A percentile compares a stretch with the other conserved stretches of the same genome.
These are phyloP conservation scores for Delichon dasypus DNA, from an alignment of 2,797 vertebrate species.

Conservation along the genomic window DNA sequence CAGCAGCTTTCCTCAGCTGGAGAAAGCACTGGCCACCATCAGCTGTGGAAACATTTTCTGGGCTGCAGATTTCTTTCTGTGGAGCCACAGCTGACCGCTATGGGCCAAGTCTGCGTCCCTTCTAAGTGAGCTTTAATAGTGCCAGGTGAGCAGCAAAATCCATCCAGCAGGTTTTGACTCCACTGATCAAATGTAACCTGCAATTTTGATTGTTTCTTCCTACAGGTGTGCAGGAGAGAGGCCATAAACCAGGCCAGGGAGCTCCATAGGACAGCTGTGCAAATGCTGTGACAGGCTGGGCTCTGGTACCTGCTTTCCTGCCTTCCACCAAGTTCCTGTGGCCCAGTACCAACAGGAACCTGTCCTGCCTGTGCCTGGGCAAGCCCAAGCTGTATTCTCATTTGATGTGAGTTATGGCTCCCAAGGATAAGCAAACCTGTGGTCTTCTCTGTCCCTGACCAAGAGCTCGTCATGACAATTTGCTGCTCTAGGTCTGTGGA, in stretches of 20 bases:
- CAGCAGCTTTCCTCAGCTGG: background rate
- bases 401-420: background rate
- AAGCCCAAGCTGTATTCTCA: background rate
- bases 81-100: background rate
- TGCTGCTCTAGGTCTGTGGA: background rate
- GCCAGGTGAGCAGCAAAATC: background rate
- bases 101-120: background rate
- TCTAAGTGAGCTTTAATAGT: background rate
- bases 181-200: background rate
- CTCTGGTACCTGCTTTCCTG: background rate
- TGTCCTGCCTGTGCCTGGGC: background rate
- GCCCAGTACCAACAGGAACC: background rate
- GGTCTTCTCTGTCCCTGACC: background rate
- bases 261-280: background rate
- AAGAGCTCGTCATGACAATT: background rate
- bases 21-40: background rate
- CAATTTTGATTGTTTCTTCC: background rate
- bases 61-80: background rate
- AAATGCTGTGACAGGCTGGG: background rate
- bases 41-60: slow-evolving; percentile 12
- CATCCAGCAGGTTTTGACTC: background rate
- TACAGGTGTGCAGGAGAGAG: background rate
- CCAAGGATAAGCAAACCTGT: background rate
- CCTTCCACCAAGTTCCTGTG: background rate
- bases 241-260: background rate